Evolutionary conservation across 1,140 invertebrate genomes (phyloP), one percentile per base, ranked within the genome.

Genomic region (Theocolax elegans): DNA sequence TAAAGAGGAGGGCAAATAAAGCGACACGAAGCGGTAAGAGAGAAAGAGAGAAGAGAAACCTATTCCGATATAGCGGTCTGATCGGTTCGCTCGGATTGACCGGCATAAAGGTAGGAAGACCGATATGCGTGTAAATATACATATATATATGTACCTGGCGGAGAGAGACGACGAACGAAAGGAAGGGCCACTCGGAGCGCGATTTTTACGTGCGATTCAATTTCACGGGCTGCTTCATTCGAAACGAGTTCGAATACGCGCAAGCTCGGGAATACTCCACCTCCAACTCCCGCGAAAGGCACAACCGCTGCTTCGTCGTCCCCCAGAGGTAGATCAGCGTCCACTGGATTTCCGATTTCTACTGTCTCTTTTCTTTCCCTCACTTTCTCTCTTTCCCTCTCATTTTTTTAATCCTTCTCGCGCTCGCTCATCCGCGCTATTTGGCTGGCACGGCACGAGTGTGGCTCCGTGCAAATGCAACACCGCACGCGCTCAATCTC

Each of bases 121-220:
- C 46, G 19, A 49, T 49, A 19, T 15, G 19, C 42, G 48, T 3
- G 51, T 53, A 19, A 19, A 38, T 53, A 56, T 9, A n/a, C 15
- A 25, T n/a, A n/a, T 29, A 60, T 6, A 15, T 40, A 58, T 40
- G 23, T 12, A 71, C 71, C 74, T 38, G 31, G n/a, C 2, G 38
- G 21, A 21, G 3, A 12, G 13, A 6, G 12, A 13, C 17, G 19
- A 31, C 35, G 71, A 31, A 64, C 53, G 60, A 69, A 62, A 74
- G 72, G 35, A 51, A 68, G 68, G 48, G 69, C 72, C 70, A 59
- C 74, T 74, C 63, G 70, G 44, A 35, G 27, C 25, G 44, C 60
- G 44, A 63, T 75, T 76, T 78, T 75, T 75, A 74, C 74, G 75
- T 72, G 75, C 74, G 66, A 80, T 80, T 80, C 78, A 77, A 80